A percentile compares a stretch with the other conserved stretches of the same genome.
Conservation (phyloP, 2,113 vertebrate species). For the Rhynchopsitta pachyrhyncha region DNA sequence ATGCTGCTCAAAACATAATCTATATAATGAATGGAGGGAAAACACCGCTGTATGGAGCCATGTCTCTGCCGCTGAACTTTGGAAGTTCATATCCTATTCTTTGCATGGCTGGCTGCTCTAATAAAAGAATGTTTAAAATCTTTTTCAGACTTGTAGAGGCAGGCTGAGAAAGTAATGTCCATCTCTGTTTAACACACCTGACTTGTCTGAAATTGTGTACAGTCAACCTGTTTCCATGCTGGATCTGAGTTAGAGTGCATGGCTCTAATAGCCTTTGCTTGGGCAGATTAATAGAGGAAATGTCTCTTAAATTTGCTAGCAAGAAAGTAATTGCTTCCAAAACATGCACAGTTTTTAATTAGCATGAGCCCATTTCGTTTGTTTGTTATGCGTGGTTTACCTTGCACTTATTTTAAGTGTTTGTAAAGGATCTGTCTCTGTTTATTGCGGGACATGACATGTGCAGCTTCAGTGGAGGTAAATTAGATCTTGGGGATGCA, state of each 20-base stretch:
- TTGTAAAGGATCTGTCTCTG: neutral
- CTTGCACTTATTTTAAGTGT: neutral
- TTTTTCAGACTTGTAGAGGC: neutral
- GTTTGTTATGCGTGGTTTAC: neutral
- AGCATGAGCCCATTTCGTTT: neutral
- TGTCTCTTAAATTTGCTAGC: neutral
- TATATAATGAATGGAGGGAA: constrained; percentile 1
- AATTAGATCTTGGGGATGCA: neutral
- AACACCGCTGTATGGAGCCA: neutral
- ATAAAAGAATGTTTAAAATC: neutral
- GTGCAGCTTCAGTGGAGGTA: neutral
- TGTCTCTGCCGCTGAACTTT: neutral
- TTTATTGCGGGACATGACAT: neutral
- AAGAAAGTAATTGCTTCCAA: neutral
- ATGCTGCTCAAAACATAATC: constrained; percentile 21
- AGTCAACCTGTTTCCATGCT: neutral
- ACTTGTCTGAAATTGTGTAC: too few relatives aligned
- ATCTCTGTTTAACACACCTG: neutral
- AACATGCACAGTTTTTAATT: neutral
- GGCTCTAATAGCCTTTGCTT: neutral
- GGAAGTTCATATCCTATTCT: neutral
- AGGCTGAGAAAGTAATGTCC: neutral
- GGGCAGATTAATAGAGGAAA: neutral
- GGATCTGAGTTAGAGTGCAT: neutral
- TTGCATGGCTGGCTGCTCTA: neutral